Base-by-base conservation (phyloP, 1,140 invertebrate genomes). In the Ceratina calcarata region DNA sequence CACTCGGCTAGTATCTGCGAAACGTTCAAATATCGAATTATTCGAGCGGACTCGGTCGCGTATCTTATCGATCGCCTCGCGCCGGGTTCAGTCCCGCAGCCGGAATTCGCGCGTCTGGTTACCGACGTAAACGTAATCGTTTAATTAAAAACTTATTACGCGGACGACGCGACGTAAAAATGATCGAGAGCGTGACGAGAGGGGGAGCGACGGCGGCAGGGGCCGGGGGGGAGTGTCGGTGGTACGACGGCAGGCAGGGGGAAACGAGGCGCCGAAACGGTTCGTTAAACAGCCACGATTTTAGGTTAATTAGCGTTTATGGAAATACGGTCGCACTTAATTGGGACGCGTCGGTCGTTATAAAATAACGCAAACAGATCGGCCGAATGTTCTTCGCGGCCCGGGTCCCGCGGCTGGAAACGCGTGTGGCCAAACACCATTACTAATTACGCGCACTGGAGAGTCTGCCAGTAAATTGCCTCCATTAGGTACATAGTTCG, bases 351-450 rank as follows among this genome's bases (percentile, higher is more conserved):
- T 7, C 4, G 62, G 62, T 58, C 62, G 71, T 79, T 79, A 79
- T 73, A 73, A 73, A 79, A 73, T 79, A 74, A 79, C 71, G 69
- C 71, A 62, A 73, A 58, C 71, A 67, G 78, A 74, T 79, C 78
- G 78, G 55, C 24, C 20, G 64, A 66, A 73, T 58, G 62, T 79
- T 79, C 71, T 57, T 66, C 49, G n/a, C 32, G 16, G 27, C 32
- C 69, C 20, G 3, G 58, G 20, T 2, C 27, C 62, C n/a, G 78
- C 61, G 64, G 62, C 64, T 61, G 78, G 71, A 74, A 74, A 53
- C 77, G 77, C 61, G 71, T 73, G 78, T 79, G 71, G 66, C 77
- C 77, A 79, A 79, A 79, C 77, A 79, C 78, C 78, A 74, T 79
- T 74, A 74, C 78, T 79, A 79, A 79, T 79, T 79, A 79, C 76